A percentile compares a stretch with the other conserved stretches of the same genome.
Conservation (phyloP, 2,888 invertebrate species). For the Brenthis hecate region DNA sequence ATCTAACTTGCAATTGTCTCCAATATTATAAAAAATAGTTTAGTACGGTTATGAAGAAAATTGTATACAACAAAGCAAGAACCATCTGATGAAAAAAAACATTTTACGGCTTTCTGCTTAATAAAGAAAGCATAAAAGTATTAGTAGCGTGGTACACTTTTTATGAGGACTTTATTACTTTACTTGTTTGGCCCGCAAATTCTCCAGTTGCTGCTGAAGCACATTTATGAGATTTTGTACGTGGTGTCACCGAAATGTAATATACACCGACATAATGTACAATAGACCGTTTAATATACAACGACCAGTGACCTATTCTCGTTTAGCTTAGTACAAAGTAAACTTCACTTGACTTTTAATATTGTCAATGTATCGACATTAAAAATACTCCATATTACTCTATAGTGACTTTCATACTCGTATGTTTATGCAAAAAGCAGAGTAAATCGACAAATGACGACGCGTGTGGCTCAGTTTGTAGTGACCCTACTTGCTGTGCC, state of each 20-base stretch:
- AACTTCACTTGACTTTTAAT: no score
- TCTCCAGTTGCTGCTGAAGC: slow-evolving; percentile 3
- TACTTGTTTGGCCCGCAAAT: slow-evolving; percentile 42
- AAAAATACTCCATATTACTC: no score
- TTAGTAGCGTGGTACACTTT: slow-evolving; percentile 51
- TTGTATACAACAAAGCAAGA: slow-evolving; percentile 41
- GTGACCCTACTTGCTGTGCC: no score
- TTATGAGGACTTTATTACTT: slow-evolving; percentile 51
- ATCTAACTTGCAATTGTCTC: no score
- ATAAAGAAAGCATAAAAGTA: slow-evolving; percentile 67
- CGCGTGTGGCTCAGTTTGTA: no score
- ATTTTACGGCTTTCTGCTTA: slow-evolving; percentile 62
- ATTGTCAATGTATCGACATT: no score
- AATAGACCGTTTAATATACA: no score
- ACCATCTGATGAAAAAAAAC: slow-evolving; percentile 57
- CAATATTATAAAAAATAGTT: neutral
- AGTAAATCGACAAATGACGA: no score
- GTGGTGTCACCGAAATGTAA: neutral
- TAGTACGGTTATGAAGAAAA: slow-evolving; percentile 1
- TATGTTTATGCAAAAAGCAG: no score
- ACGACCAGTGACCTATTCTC: no score
- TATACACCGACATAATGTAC: neutral
- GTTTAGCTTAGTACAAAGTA: no score
- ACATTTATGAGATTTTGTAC: neutral
- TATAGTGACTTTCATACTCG: no score